phyloP scores from a whole-genome alignment of 2,113 vertebrate species.

The Indri indri region DNA sequence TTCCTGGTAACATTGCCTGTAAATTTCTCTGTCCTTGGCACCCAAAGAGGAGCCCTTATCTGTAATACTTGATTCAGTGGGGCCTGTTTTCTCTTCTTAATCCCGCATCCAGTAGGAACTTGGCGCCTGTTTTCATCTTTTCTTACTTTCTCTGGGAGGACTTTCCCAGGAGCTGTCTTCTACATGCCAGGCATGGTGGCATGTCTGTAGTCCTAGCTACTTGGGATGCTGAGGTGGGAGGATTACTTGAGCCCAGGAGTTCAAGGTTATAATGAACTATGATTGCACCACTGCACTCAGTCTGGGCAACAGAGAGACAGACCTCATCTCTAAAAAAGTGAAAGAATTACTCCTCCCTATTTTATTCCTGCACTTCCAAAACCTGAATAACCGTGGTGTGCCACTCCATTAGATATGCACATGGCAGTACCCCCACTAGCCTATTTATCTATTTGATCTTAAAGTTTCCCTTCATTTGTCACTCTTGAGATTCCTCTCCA shows the following conservation, averaged over 20 bases:
- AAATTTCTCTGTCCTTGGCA: not conserved
- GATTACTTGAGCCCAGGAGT: too few species aligned
- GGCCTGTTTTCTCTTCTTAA: not conserved
- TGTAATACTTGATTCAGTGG: not conserved
- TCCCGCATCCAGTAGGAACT: not conserved
- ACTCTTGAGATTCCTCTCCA: not conserved
- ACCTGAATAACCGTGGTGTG: not conserved
- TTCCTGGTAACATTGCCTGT: not conserved
- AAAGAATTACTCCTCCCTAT: not conserved
- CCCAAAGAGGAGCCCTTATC: not conserved
- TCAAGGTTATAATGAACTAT: too few species aligned
- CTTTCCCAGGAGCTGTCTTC: not conserved
- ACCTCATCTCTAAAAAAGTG: too few species aligned
- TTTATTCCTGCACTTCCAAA: not conserved
- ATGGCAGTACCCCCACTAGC: accelerated
- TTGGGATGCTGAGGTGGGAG: too few species aligned
- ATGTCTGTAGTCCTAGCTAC: too few species aligned
- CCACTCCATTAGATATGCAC: not conserved
- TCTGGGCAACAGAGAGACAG: too few species aligned
- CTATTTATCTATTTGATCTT: not conserved
- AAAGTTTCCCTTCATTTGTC: not conserved
- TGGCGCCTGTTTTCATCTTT: not conserved
- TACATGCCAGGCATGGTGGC: too few species aligned
- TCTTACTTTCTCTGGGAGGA: not conserved
- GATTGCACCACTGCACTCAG: too few species aligned